Conservation (phyloP, 1,140 invertebrate genomes). For the Oncopodura yosiiana region DNA sequence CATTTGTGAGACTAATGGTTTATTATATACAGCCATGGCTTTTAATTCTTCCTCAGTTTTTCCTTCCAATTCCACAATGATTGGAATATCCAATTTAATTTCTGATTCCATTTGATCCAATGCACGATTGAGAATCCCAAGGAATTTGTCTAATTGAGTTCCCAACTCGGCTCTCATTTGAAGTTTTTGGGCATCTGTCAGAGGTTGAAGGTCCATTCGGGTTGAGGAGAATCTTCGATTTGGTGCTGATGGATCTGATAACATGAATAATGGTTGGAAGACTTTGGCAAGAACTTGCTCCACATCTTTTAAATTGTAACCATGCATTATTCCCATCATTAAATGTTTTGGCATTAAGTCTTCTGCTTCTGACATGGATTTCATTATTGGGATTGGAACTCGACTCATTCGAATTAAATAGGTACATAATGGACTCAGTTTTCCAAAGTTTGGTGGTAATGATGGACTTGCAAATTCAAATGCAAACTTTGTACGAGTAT, state of each 20-base stretch:
- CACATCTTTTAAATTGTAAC: conserved; percentile 15
- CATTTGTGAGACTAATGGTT: conserved; percentile 38
- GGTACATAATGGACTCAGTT: conserved; percentile 50
- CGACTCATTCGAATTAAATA: conserved; percentile 56
- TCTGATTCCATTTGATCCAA: conserved; percentile 45
- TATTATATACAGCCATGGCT: conserved; percentile 39
- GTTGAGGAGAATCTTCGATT: conserved; percentile 5
- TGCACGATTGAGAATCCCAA: conserved; percentile 40
- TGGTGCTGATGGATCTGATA: conserved; percentile 4
- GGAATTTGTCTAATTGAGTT: conserved; percentile 44
- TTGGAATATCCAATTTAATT: conserved; percentile 41
- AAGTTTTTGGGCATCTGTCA: conserved; percentile 34
- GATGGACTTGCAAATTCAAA: conserved; percentile 49
- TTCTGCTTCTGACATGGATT: conserved; percentile 44
- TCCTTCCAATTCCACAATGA: conserved; percentile 35
- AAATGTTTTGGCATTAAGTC: conserved; percentile 54
- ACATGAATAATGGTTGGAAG: conserved; percentile 7
- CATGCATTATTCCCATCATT: conserved; percentile 42
- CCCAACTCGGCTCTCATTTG: conserved; percentile 44
- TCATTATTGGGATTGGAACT: conserved; percentile 47
- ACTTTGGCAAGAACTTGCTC: conserved; percentile 23
- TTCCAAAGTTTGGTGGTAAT: conserved; percentile 54
- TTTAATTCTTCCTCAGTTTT: conserved; percentile 38
- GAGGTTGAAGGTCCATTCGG: conserved; percentile 6
- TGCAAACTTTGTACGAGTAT: conserved; percentile 36